A percentile compares a stretch with the other conserved stretches of the same genome.
These are phyloP conservation scores for Clarias laeviceps DNA, from an alignment of 2,797 vertebrate genomes.

Conservation along the genomic window DNA sequence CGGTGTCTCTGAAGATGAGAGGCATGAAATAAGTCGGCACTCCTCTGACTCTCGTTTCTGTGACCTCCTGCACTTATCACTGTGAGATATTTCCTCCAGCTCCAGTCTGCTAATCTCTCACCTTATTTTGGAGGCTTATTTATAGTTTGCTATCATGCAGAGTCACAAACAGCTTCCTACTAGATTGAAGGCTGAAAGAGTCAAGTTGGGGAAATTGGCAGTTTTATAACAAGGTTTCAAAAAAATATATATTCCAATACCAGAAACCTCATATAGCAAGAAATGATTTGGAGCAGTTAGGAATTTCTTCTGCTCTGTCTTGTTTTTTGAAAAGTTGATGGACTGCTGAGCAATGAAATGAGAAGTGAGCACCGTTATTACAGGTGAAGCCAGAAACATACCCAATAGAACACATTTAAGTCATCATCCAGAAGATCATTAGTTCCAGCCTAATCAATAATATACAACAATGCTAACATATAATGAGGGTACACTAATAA, in stretches of 20 bases:
- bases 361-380: background rate
- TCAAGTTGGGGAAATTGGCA: background rate
- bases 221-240: background rate
- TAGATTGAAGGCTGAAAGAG: background rate
- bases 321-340: background rate
- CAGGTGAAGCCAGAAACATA: background rate
- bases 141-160: background rate
- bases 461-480: background rate
- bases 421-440: constrained; percentile 4
- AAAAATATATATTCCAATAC: background rate
- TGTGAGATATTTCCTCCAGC: constrained; percentile 4
- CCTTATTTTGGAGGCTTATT: constrained; percentile 7
- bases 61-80: constrained; percentile 5
- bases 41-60: constrained; percentile 5
- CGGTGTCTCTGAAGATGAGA: constrained; percentile 24
- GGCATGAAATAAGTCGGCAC: constrained; percentile 4
- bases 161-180: background rate
- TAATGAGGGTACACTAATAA: constrained; percentile 1
- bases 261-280: background rate
- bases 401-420: constrained; percentile 22
- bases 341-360: background rate
- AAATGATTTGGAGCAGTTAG: background rate
- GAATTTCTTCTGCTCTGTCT: background rate
- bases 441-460: constrained; percentile 4
- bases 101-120: constrained; percentile 10